Percentiles rank a stretch among this genome's conserved stretches.
Evolutionary conservation across 2,797 vertebrate genomes (phyloP).

Genomic region (Gastrophryne carolinensis): DNA sequence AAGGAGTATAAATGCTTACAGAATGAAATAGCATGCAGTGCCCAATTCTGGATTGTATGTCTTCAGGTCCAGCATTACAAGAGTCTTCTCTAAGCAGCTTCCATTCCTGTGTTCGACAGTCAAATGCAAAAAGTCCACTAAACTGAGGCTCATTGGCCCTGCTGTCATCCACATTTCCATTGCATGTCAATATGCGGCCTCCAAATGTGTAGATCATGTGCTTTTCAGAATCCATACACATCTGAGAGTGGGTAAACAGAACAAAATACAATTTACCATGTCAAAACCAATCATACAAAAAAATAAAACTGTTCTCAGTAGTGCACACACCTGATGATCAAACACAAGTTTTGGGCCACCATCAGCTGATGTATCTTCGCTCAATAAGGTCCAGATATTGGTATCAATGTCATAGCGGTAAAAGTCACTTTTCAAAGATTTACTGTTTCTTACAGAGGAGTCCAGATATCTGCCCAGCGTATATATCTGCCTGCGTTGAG

Average conservation of each 20-base stretch:
- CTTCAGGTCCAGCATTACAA: conserved; percentile 95
- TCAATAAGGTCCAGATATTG: conserved; percentile 94
- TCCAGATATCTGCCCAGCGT: conserved; percentile 94
- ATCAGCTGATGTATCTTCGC: conserved; percentile 92
- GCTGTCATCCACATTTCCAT: conserved; percentile 92
- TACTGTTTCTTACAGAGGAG: conserved; percentile 97
- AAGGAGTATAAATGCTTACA: conserved; percentile 61
- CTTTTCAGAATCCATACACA: conserved; percentile 99
- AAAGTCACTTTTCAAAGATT: conserved; percentile 96
- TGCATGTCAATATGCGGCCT: conserved; percentile 93
- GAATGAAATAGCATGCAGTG: conserved; percentile 99
- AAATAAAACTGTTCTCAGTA: too few species aligned
- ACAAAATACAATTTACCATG: conserved; percentile 1
- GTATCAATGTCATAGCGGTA: conserved; percentile 95
- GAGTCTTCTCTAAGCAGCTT: conserved; percentile 94
- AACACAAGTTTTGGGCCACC: conserved; percentile 96
- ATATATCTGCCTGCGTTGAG: conserved; percentile 94
- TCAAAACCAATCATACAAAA: too few species aligned
- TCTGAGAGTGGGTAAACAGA: conserved; percentile 67
- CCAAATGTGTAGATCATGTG: conserved; percentile 99
- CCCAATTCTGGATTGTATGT: conserved; percentile 95
- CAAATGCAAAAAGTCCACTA: conserved; percentile 93
- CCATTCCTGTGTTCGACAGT: conserved; percentile 88
- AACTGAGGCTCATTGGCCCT: conserved; percentile 94
- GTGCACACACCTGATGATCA: conserved; percentile 93